Percentiles rank a stretch among this genome's conserved stretches.
These are phyloP conservation scores for Gymnodraco acuticeps DNA, from an alignment of 2,797 vertebrate genomes.

Conservation along the genomic window DNA sequence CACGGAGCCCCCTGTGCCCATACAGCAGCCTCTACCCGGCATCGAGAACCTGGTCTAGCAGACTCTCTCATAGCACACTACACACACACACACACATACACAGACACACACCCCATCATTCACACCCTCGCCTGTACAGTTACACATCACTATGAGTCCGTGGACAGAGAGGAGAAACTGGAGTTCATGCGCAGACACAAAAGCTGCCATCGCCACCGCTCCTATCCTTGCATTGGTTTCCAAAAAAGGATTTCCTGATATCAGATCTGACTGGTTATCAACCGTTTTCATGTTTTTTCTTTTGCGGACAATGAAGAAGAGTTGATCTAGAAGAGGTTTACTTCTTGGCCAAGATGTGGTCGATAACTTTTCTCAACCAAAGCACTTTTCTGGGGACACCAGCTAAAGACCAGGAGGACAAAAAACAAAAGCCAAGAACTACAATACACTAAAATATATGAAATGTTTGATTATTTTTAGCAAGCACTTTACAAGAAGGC, in stretches of 20 bases:
- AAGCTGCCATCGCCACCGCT: conserved; percentile 29
- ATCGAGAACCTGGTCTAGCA: conserved; percentile 95
- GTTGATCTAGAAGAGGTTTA: conserved; percentile 57
- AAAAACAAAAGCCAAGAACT: conserved; percentile 70
- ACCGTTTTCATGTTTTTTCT: conserved; percentile 50
- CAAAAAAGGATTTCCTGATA: conserved; percentile 59
- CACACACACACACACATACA: conserved; percentile 46
- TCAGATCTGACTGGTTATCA: conserved; percentile 51
- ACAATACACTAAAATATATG: conserved; percentile 59
- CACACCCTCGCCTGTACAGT: conserved; percentile 72
- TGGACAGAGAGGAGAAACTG: conserved; percentile 56
- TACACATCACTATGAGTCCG: conserved; percentile 67
- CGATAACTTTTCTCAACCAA: conserved; percentile 86
- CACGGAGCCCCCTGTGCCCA: conserved; percentile 77
- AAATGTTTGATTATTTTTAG: conserved; percentile 62
- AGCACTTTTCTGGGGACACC: conserved; percentile 87
- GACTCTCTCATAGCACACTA: conserved; percentile 26
- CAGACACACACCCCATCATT: conserved; percentile 40
- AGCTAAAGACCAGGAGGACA: conserved; percentile 69
- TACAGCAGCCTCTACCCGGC: conserved; percentile 91
- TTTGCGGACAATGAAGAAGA: conserved; percentile 68
- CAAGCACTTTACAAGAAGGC: conserved; percentile 88
- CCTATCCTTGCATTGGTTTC: conserved; percentile 63
- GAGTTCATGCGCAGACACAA: conserved; percentile 63
- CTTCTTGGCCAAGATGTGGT: conserved; percentile 62